Evolutionary conservation across 2,888 invertebrate species (phyloP), one percentile per base, ranked within the genome.

Genomic region (Autographa pulchrina): DNA sequence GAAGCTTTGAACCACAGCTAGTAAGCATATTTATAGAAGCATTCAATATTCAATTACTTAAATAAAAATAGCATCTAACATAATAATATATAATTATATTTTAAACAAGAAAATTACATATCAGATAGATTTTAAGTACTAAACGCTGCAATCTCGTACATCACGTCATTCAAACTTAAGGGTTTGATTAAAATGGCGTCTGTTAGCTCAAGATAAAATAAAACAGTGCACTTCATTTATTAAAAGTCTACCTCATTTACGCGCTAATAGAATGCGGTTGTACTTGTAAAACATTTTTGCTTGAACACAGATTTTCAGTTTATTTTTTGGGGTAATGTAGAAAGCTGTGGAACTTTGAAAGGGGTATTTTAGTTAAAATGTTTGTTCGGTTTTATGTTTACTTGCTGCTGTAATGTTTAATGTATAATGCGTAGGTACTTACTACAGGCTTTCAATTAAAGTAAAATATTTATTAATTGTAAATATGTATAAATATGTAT

Each of bases 181-280:
- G 32, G 59, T 68, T 83, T 83, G 72, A 83, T 81, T 82, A 83
- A 78, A 82, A 69, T 62, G 64, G 67, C 58, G 62, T 56, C 64
- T 72, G 75, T 71, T 62, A 31, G 52, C 25, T 31, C 56, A 41
- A 81, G 82, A 83, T 81, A 78, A 83, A 75, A 67, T 80, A 43
- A 68, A 72, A 78, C 62, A 70, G 58, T 78, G 75, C 78, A 75
- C 77, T 81, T 75, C 65, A 75, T 74, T 70, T 68, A 78, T 71
- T 78, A 78, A 74, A 62, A 20, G 59, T 35, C 61, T 43, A 65
- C 68, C 71, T 69, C 68, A 68, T 76, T 81, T 78, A 71, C 72
- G 69, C 70, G 78, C 32, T 71, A 31, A 63, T 76, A 70, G 18
- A 63, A 74, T 8, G 59, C 54, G 60, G 48, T 18, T 70, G 59